These are phyloP conservation scores for Oplegnathus fasciatus DNA, from an alignment of 2,113 vertebrate genomes.

Conservation along the genomic window DNA sequence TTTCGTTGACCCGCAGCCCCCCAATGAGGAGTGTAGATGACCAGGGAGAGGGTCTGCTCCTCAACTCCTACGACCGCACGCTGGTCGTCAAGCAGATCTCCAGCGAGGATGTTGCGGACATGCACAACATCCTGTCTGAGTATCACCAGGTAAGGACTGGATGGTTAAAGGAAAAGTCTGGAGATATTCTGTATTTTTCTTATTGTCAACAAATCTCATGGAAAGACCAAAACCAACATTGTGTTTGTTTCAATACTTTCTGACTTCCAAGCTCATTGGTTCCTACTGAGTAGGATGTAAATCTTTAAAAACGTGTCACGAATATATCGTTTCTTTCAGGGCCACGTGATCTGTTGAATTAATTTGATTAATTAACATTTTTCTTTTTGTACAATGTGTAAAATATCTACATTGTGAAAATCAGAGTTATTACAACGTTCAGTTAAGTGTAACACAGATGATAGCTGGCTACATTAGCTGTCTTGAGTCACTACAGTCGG, in stretches of 20 bases:
- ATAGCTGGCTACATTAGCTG: too few species aligned
- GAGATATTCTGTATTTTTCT: neutral
- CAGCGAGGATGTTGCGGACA: constrained; percentile 93
- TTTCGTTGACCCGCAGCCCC: constrained; percentile 90
- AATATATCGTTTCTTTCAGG: neutral
- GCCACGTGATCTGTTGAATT: neutral
- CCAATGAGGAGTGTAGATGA: constrained; percentile 85
- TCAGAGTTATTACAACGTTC: too few species aligned
- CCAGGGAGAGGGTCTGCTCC: constrained; percentile 87
- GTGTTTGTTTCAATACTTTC: neutral
- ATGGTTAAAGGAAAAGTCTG: neutral
- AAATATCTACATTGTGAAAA: neutral
- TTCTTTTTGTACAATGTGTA: neutral
- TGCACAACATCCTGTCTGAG: constrained; percentile 93
- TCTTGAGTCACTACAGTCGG: neutral
- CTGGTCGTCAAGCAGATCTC: constrained; percentile 94
- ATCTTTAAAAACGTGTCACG: neutral
- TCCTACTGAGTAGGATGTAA: neutral
- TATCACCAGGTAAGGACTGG: constrained; percentile 90
- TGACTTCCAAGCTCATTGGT: too few species aligned
- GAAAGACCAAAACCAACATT: neutral
- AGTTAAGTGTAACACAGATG: neutral
- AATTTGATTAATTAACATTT: neutral
- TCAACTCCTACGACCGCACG: constrained; percentile 91
- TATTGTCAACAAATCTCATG: neutral